Evolutionary conservation across 2,797 vertebrate genomes (phyloP).

Genomic region (Astyanax mexicanus): DNA sequence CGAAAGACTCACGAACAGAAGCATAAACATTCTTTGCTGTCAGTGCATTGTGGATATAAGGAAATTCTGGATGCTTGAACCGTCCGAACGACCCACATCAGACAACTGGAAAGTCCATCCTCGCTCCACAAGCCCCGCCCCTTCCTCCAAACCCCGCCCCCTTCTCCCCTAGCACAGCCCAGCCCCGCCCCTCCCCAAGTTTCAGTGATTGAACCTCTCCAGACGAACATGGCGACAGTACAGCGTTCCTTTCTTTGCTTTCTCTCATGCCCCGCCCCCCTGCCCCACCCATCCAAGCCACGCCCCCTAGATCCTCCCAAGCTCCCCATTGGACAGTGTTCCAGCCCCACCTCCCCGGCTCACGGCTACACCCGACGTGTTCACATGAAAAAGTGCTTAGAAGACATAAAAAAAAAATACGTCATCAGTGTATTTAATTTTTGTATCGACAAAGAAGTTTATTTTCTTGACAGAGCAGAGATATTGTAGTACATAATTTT

Average conservation of each 20-base stretch:
- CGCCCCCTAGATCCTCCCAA: too few species aligned
- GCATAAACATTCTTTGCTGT: slow-evolving; percentile 88
- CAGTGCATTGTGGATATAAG: slow-evolving; percentile 91
- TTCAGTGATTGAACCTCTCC: slow-evolving; percentile 93
- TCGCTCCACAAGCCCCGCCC: slow-evolving; percentile 76
- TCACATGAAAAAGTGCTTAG: slow-evolving; percentile 77
- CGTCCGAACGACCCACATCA: slow-evolving; percentile 82
- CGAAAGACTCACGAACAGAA: too few species aligned
- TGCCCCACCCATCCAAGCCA: too few species aligned
- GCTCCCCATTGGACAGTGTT: slow-evolving; percentile 83
- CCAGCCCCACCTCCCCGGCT: slow-evolving; percentile 71
- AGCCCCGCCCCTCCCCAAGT: slow-evolving; percentile 86
- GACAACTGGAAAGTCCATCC: slow-evolving; percentile 45
- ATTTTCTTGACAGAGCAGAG: slow-evolving; percentile 88
- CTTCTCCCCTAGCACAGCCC: too few species aligned
- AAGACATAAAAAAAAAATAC: slow-evolving; percentile 71
- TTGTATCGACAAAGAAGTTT: slow-evolving; percentile 87
- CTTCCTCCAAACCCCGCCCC: slow-evolving; percentile 80
- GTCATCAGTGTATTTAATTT: slow-evolving; percentile 92
- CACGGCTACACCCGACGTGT: slow-evolving; percentile 62
- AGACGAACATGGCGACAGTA: slow-evolving; percentile 90
- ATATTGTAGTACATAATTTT: slow-evolving; percentile 88
- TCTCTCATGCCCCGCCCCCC: slow-evolving; percentile 58
- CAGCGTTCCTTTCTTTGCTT: slow-evolving; percentile 71
- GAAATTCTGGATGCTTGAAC: slow-evolving; percentile 81